Conservation (phyloP, 2,888 invertebrate genomes). For the Nemotelus nigrinus region DNA sequence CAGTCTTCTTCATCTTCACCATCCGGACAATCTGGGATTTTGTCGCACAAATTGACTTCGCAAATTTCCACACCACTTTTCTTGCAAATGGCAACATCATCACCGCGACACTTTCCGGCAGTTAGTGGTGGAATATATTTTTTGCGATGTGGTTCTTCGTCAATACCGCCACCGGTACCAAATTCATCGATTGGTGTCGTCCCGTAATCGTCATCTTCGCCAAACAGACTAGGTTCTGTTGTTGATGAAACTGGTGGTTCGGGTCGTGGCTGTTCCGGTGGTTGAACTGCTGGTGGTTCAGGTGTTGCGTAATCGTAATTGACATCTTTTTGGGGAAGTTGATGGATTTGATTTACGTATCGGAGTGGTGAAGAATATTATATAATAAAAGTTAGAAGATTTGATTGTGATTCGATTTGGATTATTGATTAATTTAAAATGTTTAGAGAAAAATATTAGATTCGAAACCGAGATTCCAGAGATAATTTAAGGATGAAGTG, state of each 20-base stretch:
- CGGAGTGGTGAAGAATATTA: constrained; percentile 20
- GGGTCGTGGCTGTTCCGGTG: neutral
- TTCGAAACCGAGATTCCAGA: no score
- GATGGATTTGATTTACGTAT: constrained; percentile 3
- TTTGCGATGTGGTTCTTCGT: constrained; percentile 1
- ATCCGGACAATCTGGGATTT: constrained; percentile 58
- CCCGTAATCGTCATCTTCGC: constrained; percentile 46
- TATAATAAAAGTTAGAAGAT: constrained; percentile 20
- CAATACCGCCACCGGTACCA: constrained; percentile 44
- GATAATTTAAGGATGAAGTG: neutral
- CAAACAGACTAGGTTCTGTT: constrained; percentile 52
- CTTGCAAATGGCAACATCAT: constrained; percentile 58
- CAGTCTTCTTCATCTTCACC: constrained; percentile 63
- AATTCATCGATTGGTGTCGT: constrained; percentile 52
- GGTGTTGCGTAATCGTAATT: neutral
- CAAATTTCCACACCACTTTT: constrained; percentile 57
- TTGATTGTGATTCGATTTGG: neutral
- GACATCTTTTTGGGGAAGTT: constrained; percentile 9
- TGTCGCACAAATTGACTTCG: constrained; percentile 60
- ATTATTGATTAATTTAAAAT: constrained; percentile 12
- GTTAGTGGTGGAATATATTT: neutral
- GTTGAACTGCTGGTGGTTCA: constrained; percentile 5
- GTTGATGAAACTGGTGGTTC: constrained; percentile 11
- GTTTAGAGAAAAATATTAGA: neutral
- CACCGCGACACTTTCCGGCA: constrained; percentile 59